phyloP scores from a whole-genome alignment of 92 coral and sea anemone species.

The Zoanthus gigantus region DNA sequence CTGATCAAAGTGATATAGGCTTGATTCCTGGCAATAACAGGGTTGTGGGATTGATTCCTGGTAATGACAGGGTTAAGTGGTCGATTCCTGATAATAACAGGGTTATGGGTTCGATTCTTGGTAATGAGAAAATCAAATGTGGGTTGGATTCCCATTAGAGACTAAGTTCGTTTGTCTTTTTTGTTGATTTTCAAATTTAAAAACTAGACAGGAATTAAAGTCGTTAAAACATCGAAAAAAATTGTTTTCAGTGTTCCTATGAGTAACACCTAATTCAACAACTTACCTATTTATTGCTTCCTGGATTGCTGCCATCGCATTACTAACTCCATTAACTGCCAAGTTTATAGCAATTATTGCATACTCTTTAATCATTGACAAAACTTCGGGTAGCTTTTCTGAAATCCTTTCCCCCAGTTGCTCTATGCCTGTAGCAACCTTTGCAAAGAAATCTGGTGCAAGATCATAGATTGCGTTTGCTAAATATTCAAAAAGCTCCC shows the following conservation, averaged over 20 bases:
- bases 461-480: slow-evolving; percentile 83
- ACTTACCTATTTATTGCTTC: slow-evolving; percentile 26
- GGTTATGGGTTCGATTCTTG: no score
- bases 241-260: neutral
- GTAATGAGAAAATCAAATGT: no score
- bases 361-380: slow-evolving; percentile 95
- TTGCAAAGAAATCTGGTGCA: slow-evolving; percentile 92
- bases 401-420: slow-evolving; percentile 80
- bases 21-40: no score
- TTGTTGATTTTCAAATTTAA: no score
- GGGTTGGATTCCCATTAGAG: no score
- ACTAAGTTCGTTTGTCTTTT: no score
- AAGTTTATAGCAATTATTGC: slow-evolving; percentile 85
- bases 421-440: slow-evolving; percentile 81
- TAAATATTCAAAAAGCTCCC: slow-evolving; percentile 59
- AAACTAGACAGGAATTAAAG: neutral
- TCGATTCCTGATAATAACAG: no score
- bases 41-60: no score
- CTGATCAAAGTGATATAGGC: no score
- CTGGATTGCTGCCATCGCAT: slow-evolving; percentile 54
- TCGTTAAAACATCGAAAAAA: neutral
- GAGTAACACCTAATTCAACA: neutral
- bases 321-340: slow-evolving; percentile 74
- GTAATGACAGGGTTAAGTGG: no score
- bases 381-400: slow-evolving; percentile 88